phyloP scores from a whole-genome alignment of 2,113 vertebrate species.

The Tragelaphus imberbis region DNA sequence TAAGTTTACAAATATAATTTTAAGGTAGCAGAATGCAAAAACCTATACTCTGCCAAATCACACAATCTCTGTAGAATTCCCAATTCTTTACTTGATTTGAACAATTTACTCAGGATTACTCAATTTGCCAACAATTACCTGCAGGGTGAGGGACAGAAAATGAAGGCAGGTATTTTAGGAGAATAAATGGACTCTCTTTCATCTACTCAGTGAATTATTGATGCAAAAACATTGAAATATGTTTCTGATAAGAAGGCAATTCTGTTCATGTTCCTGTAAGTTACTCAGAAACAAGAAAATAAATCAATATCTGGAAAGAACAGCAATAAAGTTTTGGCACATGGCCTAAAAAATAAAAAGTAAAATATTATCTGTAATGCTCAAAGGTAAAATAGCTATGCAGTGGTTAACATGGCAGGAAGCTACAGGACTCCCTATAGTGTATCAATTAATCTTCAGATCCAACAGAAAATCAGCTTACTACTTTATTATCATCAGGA shows the following conservation, averaged over 20 bases:
- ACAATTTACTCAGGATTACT: neutral
- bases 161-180: neutral
- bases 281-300: neutral
- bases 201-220: neutral
- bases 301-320: neutral
- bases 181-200: neutral
- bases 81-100: neutral
- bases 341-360: neutral
- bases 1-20: neutral
- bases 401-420: accelerated
- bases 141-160: neutral
- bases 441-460: neutral
- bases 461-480: neutral
- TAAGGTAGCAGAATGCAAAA: neutral
- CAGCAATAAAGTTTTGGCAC: neutral
- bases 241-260: neutral
- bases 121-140: neutral
- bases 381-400: neutral
- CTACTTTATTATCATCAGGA: neutral
- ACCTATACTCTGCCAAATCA: neutral
- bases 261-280: neutral
- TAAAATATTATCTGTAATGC: neutral
- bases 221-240: neutral
- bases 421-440: neutral
- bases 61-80: neutral